Percentiles rank a stretch among this genome's conserved stretches.
These are phyloP conservation scores for Melospiza melodia DNA, from an alignment of 2,113 vertebrate genomes.

Conservation along the genomic window DNA sequence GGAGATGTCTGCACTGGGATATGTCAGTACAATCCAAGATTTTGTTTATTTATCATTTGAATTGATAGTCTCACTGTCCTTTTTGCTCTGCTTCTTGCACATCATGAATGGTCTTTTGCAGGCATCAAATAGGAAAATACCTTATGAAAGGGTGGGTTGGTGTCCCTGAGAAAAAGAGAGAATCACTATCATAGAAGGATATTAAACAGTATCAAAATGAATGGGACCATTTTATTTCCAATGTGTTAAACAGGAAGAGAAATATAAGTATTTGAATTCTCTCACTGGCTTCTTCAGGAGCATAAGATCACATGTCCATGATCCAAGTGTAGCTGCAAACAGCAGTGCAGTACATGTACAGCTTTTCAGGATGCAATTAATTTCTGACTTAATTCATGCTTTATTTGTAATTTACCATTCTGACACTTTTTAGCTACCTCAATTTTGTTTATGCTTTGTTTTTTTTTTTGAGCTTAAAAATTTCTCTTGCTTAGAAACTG, in stretches of 20 bases:
- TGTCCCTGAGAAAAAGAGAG: not conserved
- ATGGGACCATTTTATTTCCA: not conserved
- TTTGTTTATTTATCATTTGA: not conserved
- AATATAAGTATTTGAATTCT: not conserved
- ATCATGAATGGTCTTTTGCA: not conserved
- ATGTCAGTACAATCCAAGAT: not conserved
- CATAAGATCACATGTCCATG: not conserved
- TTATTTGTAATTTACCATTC: not conserved
- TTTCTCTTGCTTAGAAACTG: not conserved
- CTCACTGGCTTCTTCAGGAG: not conserved
- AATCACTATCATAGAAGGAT: not conserved
- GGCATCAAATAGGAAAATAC: not conserved
- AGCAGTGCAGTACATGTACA: not conserved
- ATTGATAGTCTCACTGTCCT: not conserved
- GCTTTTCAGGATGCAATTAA: not conserved
- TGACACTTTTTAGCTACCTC: not conserved
- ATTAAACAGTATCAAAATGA: not conserved
- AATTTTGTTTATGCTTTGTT: not conserved
- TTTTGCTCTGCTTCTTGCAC: not conserved
- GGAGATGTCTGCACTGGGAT: not conserved
- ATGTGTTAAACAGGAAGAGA: not conserved
- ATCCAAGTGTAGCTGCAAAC: not conserved
- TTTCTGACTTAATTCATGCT: not conserved
- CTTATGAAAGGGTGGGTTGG: not conserved
- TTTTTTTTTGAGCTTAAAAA: not conserved